Evolutionary conservation across 2,888 invertebrate genomes (phyloP), one percentile per base, ranked within the genome.

Genomic region (Monoplex corrugatus): DNA sequence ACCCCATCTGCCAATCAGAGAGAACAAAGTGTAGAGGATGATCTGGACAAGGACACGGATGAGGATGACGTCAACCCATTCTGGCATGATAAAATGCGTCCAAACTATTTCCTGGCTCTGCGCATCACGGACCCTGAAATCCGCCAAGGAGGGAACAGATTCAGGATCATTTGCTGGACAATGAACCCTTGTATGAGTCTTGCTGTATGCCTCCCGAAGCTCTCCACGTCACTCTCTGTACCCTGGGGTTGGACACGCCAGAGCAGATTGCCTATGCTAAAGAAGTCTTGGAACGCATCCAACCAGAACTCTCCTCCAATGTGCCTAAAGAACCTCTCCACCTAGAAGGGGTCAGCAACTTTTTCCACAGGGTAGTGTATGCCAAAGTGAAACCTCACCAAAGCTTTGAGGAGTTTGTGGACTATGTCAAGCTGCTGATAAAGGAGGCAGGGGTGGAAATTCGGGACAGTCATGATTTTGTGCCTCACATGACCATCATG

Each of bases 401-500:
- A 40, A 92, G 94, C 38, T 95, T 96, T 87, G 75, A 92, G 23
- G 91, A 94, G 3, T 93, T 96, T 87, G 95, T 94, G 28, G 92
- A 95, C 10, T 92, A 94, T 45, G 84, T 96, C 28, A 94, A 94
- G 89, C 90, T 93, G 23, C 91, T 93, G 91, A 88, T 96, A 35
- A 90, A 90, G 28, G 92, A 94, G 63, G 92, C 92, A 32, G 96
- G 95, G 5, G 91, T 96, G 8, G 94, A 94, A 23, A 94, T 95
- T 16, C 93, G 95, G n/a, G 96, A 96, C 90, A 94, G 93, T 57
- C 95, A 95, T 93, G 96, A 96, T 28, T 96, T 93, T 92, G 95
- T 96, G 10, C 96, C 96, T 6, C 96, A 96, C 91, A 94, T 96
- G 94, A 96, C 96, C 16, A 88, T 96, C 23, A 93, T 96, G 92